Evolutionary conservation across 2,888 invertebrate species (phyloP), one percentile per base, ranked within the genome.

Genomic region (Sacculina carcini): DNA sequence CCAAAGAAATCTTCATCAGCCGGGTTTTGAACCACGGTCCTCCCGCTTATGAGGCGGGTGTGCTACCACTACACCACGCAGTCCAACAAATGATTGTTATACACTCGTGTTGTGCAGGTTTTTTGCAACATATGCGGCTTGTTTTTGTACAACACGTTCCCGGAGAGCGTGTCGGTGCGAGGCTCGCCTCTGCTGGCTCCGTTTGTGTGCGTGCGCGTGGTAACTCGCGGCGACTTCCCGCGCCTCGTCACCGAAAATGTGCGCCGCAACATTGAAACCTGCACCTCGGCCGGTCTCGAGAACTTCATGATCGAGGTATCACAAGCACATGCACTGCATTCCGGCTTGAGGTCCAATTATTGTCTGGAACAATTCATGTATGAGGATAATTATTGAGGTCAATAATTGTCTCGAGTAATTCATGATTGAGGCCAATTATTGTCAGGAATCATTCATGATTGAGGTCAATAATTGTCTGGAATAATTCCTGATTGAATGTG

Each of bases 271-370:
- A 77, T 89, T 72, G 79, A 80, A 60, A 78, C 78, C 57, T 89
- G 89, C 62, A 69, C 79, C 57, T 82, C 85, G 64, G 82, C 83
- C 7, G 90, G 90, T 10, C 69, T 94, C 62, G 89, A 90, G 65
- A 90, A 94, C 65, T 94, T 92, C 62, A 76, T 90, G 62, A 79
- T 94, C 59, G 90, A 94, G 71, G 87, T 94, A 34, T 92, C 92
- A 14, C 87, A n/a, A n/a, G n/a, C n/a, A n/a, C n/a, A n/a, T n/a
- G n/a, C n/a, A n/a, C n/a, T n/a, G n/a, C n/a, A n/a, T n/a, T 62
- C 10, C 56, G 67, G 28, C 28, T 36, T 31, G 38, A 16, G 10
- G 31, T 42, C n/a, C 47, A 6, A 14, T 31, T n/a, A 23, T 19
- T 6, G 39, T 19, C 21, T 38, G 39, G 21, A 38, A 4, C 65